Percentiles rank a stretch among this genome's conserved stretches.
phyloP scores from a whole-genome alignment of 2,113 vertebrate genomes.

The Myanophis thanlyinensis region DNA sequence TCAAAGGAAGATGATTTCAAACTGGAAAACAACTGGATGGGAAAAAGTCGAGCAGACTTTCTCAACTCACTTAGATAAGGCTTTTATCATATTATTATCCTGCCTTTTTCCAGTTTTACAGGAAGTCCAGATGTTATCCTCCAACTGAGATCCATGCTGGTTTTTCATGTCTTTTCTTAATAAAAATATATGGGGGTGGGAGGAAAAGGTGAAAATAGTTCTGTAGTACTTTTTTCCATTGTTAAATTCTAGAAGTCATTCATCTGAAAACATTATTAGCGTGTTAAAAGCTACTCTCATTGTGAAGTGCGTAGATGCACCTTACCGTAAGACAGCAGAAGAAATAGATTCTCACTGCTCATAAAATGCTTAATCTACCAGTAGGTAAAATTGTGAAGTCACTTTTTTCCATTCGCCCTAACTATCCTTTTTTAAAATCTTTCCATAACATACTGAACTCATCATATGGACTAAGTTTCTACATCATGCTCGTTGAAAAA shows the following conservation, averaged over 20 bases:
- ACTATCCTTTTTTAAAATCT: background rate
- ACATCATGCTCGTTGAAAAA: background rate
- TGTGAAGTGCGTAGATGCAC: background rate
- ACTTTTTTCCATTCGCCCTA: background rate
- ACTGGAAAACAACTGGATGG: background rate
- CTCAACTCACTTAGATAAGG: background rate
- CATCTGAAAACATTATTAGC: background rate
- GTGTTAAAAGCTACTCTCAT: background rate
- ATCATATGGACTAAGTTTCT: background rate
- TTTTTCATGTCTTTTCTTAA: background rate
- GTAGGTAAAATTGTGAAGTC: background rate
- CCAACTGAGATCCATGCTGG: background rate
- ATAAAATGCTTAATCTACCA: background rate
- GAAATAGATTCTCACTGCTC: background rate
- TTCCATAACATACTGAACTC: background rate
- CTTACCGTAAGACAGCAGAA: background rate
- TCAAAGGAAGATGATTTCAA: background rate
- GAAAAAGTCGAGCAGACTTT: background rate
- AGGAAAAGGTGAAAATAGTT: background rate
- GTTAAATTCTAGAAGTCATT: background rate
- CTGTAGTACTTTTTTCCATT: background rate
- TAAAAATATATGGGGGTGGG: background rate
- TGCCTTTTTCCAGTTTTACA: background rate
- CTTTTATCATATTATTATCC: background rate
- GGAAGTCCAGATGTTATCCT: background rate